Evolutionary conservation across 1,140 invertebrate species (phyloP).

Genomic region (Aphaenogaster floridana): DNA sequence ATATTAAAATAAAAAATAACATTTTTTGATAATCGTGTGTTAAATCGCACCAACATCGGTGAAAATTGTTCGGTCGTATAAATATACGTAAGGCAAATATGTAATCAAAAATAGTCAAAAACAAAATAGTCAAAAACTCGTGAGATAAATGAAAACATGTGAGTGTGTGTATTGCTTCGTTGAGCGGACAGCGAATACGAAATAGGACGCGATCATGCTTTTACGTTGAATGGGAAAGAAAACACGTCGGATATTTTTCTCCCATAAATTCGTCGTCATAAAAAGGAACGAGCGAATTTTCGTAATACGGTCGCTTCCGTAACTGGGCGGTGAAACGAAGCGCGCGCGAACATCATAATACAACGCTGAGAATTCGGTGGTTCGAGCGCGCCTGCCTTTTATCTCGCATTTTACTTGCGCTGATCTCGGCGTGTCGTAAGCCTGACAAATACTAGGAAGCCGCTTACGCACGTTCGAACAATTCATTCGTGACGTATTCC

Average conservation of each 20-base stretch:
- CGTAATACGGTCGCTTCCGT: conserved; percentile 72
- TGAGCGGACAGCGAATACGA: conserved; percentile 8
- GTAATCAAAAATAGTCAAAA: conserved; percentile 6
- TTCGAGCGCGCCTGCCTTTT: conserved; percentile 41
- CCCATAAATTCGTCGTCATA: conserved; percentile 76
- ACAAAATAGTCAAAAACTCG: conserved; percentile 19
- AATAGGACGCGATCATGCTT: background rate
- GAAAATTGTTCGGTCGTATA: conserved; percentile 17
- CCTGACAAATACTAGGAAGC: conserved; percentile 57
- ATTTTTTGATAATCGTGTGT: background rate
- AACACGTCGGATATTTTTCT: conserved; percentile 72
- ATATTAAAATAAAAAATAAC: background rate
- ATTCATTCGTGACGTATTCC: conserved; percentile 41
- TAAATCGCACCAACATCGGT: background rate
- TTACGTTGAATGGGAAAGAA: conserved; percentile 57
- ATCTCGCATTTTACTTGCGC: conserved; percentile 35
- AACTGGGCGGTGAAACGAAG: conserved; percentile 67
- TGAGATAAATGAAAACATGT: background rate
- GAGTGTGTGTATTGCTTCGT: conserved; percentile 34
- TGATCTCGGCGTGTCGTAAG: conserved; percentile 57
- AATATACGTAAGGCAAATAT: background rate
- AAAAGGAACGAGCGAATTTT: conserved; percentile 78
- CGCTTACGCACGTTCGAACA: background rate
- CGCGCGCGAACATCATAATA: conserved; percentile 61
- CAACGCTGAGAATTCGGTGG: conserved; percentile 71